Evolutionary conservation across 2,888 invertebrate species (phyloP).

Genomic region (Phasia obesa): DNA sequence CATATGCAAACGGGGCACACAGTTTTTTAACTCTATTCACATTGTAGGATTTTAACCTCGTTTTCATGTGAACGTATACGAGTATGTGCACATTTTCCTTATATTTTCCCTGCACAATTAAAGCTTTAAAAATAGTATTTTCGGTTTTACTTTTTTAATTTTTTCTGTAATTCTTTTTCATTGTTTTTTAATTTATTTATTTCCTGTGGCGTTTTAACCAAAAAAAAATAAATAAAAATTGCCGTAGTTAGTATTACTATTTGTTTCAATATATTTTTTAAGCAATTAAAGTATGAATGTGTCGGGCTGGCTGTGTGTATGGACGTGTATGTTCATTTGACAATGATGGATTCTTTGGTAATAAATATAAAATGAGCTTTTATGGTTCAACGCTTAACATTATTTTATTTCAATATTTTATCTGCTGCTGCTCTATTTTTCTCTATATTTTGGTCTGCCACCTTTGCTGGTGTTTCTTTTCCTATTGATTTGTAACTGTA

Average conservation of each 20-base stretch:
- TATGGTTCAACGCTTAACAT: slow-evolving; percentile 53
- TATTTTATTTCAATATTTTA: slow-evolving; percentile 37
- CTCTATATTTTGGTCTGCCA: not conserved
- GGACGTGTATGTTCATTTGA: slow-evolving; percentile 29
- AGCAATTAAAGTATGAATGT: not conserved
- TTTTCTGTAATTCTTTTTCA: slow-evolving; percentile 2
- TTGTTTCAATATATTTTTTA: too few species aligned
- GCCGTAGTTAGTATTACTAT: not conserved
- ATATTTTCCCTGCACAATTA: slow-evolving; percentile 30
- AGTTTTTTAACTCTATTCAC: slow-evolving; percentile 29
- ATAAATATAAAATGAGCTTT: slow-evolving; percentile 66
- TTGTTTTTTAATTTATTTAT: slow-evolving; percentile 56
- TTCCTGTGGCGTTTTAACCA: slow-evolving; percentile 31
- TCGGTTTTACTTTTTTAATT: not conserved
- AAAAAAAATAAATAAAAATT: not conserved
- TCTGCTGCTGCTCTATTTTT: not conserved
- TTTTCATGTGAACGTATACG: slow-evolving; percentile 3
- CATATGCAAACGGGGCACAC: slow-evolving; percentile 1
- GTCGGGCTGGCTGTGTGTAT: not conserved
- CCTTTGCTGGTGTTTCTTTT: not conserved
- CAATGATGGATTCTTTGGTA: slow-evolving; percentile 62
- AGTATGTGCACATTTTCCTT: not conserved
- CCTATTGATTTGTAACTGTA: too few species aligned
- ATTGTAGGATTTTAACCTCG: slow-evolving; percentile 44
- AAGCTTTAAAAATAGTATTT: slow-evolving; percentile 45